These are phyloP conservation scores for Bombus waltoni DNA, from an alignment of 1,140 invertebrate species.

Conservation along the genomic window DNA sequence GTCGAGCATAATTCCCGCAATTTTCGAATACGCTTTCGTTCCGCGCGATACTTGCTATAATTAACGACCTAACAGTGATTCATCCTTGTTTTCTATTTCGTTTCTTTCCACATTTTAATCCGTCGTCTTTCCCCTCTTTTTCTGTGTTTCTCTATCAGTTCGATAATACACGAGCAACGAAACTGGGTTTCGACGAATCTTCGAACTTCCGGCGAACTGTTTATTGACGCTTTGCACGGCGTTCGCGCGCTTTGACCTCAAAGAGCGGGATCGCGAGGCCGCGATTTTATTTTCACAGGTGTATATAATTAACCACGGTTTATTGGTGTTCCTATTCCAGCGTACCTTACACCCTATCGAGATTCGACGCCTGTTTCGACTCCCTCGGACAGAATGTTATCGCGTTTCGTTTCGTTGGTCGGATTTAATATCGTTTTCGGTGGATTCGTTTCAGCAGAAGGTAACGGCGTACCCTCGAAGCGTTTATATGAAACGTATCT, in stretches of 20 bases:
- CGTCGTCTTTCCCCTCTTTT: background rate
- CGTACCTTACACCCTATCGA: background rate
- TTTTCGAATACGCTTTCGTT: conserved; percentile 72
- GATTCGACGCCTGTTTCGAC: conserved; percentile 14
- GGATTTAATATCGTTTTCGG: background rate
- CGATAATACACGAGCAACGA: background rate
- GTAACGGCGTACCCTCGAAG: no score
- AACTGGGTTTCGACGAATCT: conserved; percentile 30
- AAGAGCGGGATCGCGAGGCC: conserved; percentile 37
- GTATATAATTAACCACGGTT: conserved; percentile 46
- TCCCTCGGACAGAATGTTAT: background rate
- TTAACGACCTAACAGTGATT: conserved; percentile 70
- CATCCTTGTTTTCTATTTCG: conserved; percentile 47
- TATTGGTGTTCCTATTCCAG: conserved; percentile 36
- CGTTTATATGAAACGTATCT: background rate
- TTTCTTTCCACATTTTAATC: background rate
- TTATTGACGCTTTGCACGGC: conserved; percentile 52
- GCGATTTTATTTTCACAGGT: conserved; percentile 51
- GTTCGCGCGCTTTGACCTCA: conserved; percentile 51
- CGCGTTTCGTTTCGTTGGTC: background rate
- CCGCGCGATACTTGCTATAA: conserved; percentile 69
- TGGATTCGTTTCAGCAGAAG: background rate
- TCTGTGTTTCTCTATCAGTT: background rate
- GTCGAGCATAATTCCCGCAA: conserved; percentile 75
- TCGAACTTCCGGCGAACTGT: conserved; percentile 56